These are phyloP conservation scores for Centropus bengalensis DNA, from an alignment of 2,113 vertebrate genomes.

Conservation along the genomic window DNA sequence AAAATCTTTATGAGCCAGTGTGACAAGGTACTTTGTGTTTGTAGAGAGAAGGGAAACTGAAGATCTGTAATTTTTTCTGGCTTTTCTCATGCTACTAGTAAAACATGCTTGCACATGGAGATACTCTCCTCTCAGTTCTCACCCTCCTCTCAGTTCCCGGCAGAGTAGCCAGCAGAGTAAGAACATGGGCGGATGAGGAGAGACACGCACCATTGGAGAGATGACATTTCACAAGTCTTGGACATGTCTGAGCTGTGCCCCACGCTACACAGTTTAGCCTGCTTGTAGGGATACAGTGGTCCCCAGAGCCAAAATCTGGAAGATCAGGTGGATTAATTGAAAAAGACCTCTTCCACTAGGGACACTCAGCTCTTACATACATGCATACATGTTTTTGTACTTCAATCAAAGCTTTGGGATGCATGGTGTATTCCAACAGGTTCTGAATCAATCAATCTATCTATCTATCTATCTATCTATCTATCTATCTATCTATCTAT, in stretches of 20 bases:
- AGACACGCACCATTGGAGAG: not conserved
- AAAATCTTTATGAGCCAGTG: not conserved
- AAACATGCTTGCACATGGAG: not conserved
- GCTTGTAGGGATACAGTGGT: not conserved
- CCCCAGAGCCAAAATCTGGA: not conserved
- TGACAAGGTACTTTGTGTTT: not conserved
- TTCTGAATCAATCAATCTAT: not conserved
- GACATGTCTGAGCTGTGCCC: not conserved
- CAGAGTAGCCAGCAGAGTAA: not conserved
- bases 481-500: not conserved
- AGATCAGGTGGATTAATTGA: not conserved
- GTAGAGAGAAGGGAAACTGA: not conserved
- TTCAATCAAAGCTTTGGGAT: not conserved
- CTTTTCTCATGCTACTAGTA: not conserved
- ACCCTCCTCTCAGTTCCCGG: not conserved
- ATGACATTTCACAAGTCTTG: not conserved
- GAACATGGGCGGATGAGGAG: not conserved
- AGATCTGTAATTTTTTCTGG: not conserved
- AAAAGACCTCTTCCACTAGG: not conserved
- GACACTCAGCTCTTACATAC: not conserved
- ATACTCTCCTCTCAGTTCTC: not conserved
- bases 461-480: not conserved
- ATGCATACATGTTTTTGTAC: not conserved
- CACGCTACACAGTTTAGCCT: rapidly evolving
- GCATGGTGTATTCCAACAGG: not conserved